Evolutionary conservation across 2,113 vertebrate genomes (phyloP), one percentile per base, ranked within the genome.

Genomic region (Trogon surrucura): DNA sequence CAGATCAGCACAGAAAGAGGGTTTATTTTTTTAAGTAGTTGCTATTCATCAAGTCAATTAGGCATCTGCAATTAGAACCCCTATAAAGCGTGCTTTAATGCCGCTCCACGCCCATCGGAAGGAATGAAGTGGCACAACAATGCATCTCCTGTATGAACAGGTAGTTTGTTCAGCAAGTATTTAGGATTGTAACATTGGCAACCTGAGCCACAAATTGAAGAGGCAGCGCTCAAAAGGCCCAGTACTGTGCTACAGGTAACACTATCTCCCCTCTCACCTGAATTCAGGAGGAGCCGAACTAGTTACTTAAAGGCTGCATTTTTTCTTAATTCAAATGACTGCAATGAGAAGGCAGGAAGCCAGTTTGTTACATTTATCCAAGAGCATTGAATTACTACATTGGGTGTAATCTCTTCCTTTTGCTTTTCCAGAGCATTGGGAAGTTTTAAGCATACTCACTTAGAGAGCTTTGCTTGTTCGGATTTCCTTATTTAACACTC

Each of bases 91-190:
- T 93, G 90, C 97, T 98, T 98, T 98, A 98, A 98, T 98, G 97
- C 97, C 96, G 82, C 90, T 98, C 98, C 98, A 98, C 98, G 45
- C 98, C 98, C 98, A 96, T 95, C 10, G 61, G 97, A 97, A 98
- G 98, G 98, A 98, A 98, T 98, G 97, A 98, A 89, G 95, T 97
- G 94, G 89, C 91, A 94, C 96, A 97, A 98, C 98, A 98, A 98
- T 97, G 97, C 64, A 94, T 89, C 96, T 98, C 98, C 97, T 98
- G 97, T 98, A 98, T 96, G 97, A 98, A 98, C 98, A 98, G 97
- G 98, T 75, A 97, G 60, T 97, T 95, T 97, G 95, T 97, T 98
- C 96, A 96, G 88, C 85, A 97, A 94, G 93, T 87, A 97, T 98
- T 97, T 97, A 74, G 95, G 89, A 97, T 69, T 97, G 85, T 96